phyloP scores from a whole-genome alignment of 2,888 invertebrate species.

The Micoletzkya japonica region DNA sequence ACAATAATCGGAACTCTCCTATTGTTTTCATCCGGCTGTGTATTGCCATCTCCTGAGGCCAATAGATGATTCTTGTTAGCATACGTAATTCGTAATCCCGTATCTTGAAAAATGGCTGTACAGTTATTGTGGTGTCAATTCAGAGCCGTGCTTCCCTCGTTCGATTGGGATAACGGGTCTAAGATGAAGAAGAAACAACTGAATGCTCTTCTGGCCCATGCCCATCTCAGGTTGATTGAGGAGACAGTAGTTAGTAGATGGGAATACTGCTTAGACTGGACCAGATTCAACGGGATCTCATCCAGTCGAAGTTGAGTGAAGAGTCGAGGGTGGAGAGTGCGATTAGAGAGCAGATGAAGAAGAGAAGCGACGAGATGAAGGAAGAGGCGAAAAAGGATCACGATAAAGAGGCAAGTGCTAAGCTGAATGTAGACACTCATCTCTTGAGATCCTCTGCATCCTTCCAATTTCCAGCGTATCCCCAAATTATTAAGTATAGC shows the following conservation, averaged over 20 bases:
- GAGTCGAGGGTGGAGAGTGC: slow-evolving; percentile 6
- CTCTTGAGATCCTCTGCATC: no score
- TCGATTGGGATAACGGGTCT: slow-evolving; percentile 32
- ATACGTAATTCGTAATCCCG: no score
- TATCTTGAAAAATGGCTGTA: neutral
- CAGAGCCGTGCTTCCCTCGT: slow-evolving; percentile 36
- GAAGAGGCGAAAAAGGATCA: slow-evolving; percentile 4
- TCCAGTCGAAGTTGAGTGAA: slow-evolving; percentile 33
- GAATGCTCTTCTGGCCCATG: slow-evolving; percentile 79
- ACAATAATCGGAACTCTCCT: no score
- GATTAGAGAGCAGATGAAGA: slow-evolving; percentile 12
- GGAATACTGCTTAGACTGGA: slow-evolving; percentile 66
- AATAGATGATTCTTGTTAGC: no score
- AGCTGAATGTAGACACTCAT: no score
- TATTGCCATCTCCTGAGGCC: no score
- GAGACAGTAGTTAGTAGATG: neutral
- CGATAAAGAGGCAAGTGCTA: slow-evolving; percentile 26
- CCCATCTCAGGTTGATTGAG: slow-evolving; percentile 74
- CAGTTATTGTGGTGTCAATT: neutral
- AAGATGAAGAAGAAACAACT: slow-evolving; percentile 69
- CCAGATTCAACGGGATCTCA: slow-evolving; percentile 37
- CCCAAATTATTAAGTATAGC: no score
- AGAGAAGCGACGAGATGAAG: slow-evolving; percentile 6
- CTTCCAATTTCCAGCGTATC: no score
- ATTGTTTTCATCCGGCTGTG: no score